Conservation (phyloP, 2,113 vertebrate species). For the Elephas maximus region DNA sequence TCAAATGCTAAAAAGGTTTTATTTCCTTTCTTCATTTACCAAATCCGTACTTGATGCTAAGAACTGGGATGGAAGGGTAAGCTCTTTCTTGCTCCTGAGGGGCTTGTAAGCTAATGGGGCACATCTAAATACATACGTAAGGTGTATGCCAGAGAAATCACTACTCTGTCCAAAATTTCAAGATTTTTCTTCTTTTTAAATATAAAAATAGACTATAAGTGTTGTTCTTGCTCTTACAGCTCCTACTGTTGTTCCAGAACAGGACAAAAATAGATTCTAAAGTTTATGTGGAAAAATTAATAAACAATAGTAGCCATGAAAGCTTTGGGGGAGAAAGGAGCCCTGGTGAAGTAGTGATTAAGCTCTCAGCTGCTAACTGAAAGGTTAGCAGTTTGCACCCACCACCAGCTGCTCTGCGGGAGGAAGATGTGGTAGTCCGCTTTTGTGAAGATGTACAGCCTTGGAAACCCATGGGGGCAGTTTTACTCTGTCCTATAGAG, state of each 20-base stretch:
- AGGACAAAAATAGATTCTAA: background rate
- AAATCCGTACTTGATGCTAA: background rate
- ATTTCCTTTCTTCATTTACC: slow-evolving; percentile 4
- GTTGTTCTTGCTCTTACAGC: background rate
- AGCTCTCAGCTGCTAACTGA: no score
- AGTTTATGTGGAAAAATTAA: background rate
- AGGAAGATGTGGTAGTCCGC: no score
- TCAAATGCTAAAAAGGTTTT: background rate
- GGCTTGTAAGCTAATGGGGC: background rate
- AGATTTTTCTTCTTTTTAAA: background rate
- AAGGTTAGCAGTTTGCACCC: no score
- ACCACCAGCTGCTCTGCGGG: no score
- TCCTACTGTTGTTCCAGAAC: background rate
- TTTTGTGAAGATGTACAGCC: no score
- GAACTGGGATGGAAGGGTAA: background rate
- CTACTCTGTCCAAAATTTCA: background rate
- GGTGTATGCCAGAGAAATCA: background rate
- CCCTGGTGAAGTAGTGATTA: no score
- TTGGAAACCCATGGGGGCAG: no score
- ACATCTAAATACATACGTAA: background rate
- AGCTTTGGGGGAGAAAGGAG: background rate
- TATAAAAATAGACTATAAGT: background rate
- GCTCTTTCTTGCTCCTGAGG: background rate
- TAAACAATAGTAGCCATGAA: background rate
- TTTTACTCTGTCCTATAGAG: no score